phyloP scores from a whole-genome alignment of 2,113 vertebrate species.

The Nycticorax nycticorax region DNA sequence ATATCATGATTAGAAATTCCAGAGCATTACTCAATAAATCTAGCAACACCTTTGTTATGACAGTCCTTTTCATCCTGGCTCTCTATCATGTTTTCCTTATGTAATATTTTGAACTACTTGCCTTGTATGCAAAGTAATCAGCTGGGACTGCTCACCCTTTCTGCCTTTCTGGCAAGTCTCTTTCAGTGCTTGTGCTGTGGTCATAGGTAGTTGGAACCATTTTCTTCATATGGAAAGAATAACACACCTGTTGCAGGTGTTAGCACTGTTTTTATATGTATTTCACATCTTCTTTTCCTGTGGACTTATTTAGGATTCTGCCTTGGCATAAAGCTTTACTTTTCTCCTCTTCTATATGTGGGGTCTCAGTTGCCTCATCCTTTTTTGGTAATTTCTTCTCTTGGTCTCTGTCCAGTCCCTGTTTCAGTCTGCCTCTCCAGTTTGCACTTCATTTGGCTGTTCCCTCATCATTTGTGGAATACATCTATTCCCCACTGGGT shows the following conservation, averaged over 20 bases:
- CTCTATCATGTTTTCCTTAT: background rate
- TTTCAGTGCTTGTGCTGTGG: background rate
- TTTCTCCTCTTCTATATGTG: background rate
- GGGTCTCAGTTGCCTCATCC: background rate
- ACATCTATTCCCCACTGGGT: background rate
- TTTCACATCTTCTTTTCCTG: background rate
- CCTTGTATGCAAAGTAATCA: background rate
- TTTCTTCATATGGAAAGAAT: background rate
- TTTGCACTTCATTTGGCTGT: conserved; percentile 34
- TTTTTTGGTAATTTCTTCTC: background rate
- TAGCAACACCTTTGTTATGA: conserved; percentile 35
- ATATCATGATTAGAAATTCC: background rate
- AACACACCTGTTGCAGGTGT: conserved; percentile 10
- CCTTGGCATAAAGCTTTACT: background rate
- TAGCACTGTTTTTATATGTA: background rate
- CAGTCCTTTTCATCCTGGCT: background rate
- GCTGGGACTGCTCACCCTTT: background rate
- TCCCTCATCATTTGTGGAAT: background rate
- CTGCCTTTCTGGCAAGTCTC: background rate
- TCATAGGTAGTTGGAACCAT: background rate
- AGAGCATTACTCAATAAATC: background rate
- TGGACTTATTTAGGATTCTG: background rate
- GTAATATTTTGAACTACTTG: conserved; percentile 2
- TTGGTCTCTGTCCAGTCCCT: background rate
- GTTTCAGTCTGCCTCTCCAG: background rate